Evolutionary conservation across 2,797 vertebrate genomes (phyloP), one percentile per base, ranked within the genome.

Genomic region (Limosa lapponica): DNA sequence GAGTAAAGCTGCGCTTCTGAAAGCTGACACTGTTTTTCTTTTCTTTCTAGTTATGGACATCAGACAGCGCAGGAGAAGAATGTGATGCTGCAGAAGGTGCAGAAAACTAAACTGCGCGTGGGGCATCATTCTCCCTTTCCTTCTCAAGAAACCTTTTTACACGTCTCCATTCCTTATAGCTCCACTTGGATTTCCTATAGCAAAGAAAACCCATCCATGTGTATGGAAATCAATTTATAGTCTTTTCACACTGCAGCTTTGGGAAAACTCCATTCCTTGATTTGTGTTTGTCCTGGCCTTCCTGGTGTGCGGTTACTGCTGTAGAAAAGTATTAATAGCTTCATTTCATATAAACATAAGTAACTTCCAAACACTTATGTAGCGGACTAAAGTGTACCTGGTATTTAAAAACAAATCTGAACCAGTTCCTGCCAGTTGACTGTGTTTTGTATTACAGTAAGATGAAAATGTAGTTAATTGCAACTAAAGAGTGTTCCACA

Each of bases 141-240:
- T 96, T 94, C 91, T 97, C 97, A 94, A 98, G 98, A 98, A 98
- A 98, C 98, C 98, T 99, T 99, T 99, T 99, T 99, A 99, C 99
- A 99, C 99, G 97, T 99, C 98, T 99, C 98, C 99, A 99, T 99
- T 99, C 99, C 99, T 99, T 98, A 98, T 98, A 98, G 97, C 97
- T 99, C 98, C 98, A 98, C 98, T 98, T 97, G 98, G 98, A 98
- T 98, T 99, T 99, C 98, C 98, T 99, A 98, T 98, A 98, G 98
- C 98, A 99, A 97, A 98, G 98, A 99, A 98, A 98, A 93, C 98
- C 98, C 97, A 97, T 98, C 97, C 98, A 98, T 98, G 97, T 98
- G 98, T 98, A 98, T 98, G 98, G 98, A 98, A 97, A 97, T 97
- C 97, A 98, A 97, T 97, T 98, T 97, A 97, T 98, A 98, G 98